These are phyloP conservation scores for Drosophila subobscura DNA, from an alignment of 1,140 invertebrate genomes.

Conservation along the genomic window DNA sequence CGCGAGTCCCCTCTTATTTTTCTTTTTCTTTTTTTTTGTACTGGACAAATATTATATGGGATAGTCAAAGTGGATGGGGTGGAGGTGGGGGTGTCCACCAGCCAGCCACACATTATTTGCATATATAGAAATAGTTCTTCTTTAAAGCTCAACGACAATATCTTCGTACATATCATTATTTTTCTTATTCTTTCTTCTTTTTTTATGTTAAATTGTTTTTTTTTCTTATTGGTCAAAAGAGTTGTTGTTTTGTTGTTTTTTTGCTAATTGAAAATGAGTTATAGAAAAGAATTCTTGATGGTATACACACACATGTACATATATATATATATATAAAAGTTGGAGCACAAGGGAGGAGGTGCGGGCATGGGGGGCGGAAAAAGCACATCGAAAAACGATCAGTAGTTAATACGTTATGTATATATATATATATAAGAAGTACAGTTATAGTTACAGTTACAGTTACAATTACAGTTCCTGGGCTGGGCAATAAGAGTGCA, in stretches of 20 bases:
- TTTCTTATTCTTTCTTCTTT: not conserved
- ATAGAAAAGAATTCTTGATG: constrained; percentile 34
- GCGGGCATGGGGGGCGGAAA: constrained; percentile 9
- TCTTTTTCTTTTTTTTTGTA: not conserved
- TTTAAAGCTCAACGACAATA: constrained; percentile 52
- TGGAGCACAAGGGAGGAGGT: constrained; percentile 39
- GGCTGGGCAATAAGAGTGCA: constrained; percentile 38
- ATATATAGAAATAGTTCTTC: constrained; percentile 5
- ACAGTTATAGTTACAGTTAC: constrained; percentile 42
- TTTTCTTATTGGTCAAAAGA: constrained; percentile 44
- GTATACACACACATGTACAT: constrained; percentile 16
- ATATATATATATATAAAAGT: constrained; percentile 47
- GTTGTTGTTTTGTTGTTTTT: constrained; percentile 24
- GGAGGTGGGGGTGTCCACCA: no score
- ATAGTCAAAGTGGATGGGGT: constrained; percentile 8
- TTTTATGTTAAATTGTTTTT: constrained; percentile 1
- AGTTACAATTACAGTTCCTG: constrained; percentile 21
- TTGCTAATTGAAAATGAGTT: constrained; percentile 37
- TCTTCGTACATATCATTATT: no score
- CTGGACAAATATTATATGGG: not conserved
- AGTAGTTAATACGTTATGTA: constrained; percentile 45
- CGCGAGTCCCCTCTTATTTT: no score
- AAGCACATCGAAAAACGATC: constrained; percentile 66
- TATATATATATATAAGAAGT: constrained; percentile 35
- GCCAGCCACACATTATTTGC: no score